Conservation (phyloP, 2,888 invertebrate genomes). For the Xylota segnis region DNA sequence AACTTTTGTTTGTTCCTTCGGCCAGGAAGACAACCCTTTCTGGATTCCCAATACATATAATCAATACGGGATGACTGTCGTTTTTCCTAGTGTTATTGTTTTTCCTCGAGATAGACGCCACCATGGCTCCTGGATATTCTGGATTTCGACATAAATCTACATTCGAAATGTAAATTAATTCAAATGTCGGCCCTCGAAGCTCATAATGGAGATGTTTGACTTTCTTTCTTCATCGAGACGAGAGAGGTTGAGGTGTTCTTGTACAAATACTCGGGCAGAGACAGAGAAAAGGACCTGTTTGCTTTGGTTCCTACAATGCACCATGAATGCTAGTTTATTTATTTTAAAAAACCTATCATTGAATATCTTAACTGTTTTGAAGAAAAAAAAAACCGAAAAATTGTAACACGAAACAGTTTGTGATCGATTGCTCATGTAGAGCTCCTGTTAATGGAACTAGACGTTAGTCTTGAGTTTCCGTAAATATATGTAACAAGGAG, state of each 20-base stretch:
- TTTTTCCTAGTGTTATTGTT: background rate
- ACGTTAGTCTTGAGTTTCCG: too few species aligned
- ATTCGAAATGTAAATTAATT: conserved; percentile 2
- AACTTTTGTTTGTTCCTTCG: background rate
- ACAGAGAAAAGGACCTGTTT: conserved; percentile 5
- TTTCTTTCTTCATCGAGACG: background rate
- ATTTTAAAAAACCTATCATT: background rate
- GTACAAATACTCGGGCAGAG: background rate
- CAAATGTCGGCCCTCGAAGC: background rate
- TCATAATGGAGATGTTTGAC: background rate
- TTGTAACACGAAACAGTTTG: too few species aligned
- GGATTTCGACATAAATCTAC: background rate
- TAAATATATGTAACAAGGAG: too few species aligned
- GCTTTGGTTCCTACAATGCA: background rate
- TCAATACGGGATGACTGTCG: background rate
- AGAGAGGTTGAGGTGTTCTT: background rate
- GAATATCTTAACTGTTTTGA: too few species aligned
- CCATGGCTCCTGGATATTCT: background rate
- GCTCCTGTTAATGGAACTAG: too few species aligned
- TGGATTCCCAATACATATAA: background rate
- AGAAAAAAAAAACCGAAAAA: too few species aligned
- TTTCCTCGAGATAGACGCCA: background rate
- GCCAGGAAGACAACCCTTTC: background rate
- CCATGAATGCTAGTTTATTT: background rate
- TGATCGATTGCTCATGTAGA: too few species aligned